Evolutionary conservation across 2,888 invertebrate genomes (phyloP), one percentile per base, ranked within the genome.

Genomic region (Philopedon plagiatum): DNA sequence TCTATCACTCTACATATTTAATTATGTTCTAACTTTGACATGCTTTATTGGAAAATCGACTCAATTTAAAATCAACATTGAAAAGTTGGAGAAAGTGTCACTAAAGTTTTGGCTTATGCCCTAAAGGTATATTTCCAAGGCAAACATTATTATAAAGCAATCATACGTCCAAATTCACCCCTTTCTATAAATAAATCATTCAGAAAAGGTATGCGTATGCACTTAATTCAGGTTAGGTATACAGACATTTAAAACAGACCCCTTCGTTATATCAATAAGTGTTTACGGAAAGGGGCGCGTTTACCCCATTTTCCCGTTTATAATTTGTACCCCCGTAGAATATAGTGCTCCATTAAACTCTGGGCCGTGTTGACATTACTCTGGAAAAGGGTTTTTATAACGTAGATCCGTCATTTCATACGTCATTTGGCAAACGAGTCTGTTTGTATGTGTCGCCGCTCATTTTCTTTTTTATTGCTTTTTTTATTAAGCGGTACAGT

Each of bases 251-350:
- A 49, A 70, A 70, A 39, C 70, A 68, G 51, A 46, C 60, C 51
- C 58, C 37, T 64, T 66, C 58, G 66, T 62, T 65, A 73, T 73
- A 73, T 73, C 70, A 66, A 73, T 73, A 73, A 73, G 73, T 73
- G 73, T 73, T 73, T 70, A 60, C 68, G 65, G 70, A 73, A 41
- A 64, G 70, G 73, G 65, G 65, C 49, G 73, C 73, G 65, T 73
- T 73, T 66, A 66, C 73, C 73, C 73, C 69, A 63, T 68, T 68
- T 58, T 37, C 72, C 72, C 57, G 41, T 64, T 66, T 51, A 61
- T 71, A 71, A 71, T 71, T 71, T 62, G 56, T 66, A 57, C 51
- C 39, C n/a, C 34, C 32, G 54, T 57, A 57, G 63, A 63, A 64
- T 70, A 62, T 62, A 62, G 62, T 57, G 70, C 70, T 63, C 64